Base-by-base conservation (phyloP, 1,140 invertebrate genomes). In the Capitella teleta region DNA sequence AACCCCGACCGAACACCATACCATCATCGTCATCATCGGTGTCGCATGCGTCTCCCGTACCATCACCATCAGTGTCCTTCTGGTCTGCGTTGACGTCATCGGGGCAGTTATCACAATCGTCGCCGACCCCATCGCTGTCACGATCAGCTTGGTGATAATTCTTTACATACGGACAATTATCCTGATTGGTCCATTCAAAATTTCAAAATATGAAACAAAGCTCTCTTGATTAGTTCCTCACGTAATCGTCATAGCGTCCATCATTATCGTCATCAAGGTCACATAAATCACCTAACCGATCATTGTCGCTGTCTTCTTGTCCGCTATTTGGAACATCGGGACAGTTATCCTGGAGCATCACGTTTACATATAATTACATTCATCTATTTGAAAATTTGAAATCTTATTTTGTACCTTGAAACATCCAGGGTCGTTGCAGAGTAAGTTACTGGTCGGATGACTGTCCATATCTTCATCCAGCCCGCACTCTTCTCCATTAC, bases 391-490 rank as follows among this genome's bases (percentile, higher is more conserved):
- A 40, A 18, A 5, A 2, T 40, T 24, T 19, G 10, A 40, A 40
- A 40, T 21, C 38, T 21, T 5, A n/a, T 40, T 40, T 40, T 10
- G 18, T 44, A 51, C 49, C 40, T 44, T 24, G 16, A 42, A 5
- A 32, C 49, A 89, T 36, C 74, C 77, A 2, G 61, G 56, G 45
- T 87, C 82, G 1, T 67, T 60, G 63, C 90, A 94, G 0, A 75
- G 68, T 0, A 95, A 67, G 40, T 80, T 76, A 3, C 79, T 68
- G 66, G 96, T 90, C 0, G 91, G 89, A 74, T 85, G 86, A 2
- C 89, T 84, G 64, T 97, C 93, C 36, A 87, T 69, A 70, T 97
- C 92, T 3, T 76, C 77, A 69, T 96, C 93, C 0, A 73, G 73
- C 1, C 82, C 87, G 64, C 92, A 97, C 0, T 79, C 66, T 19